These are phyloP conservation scores for Xiphydria camelus DNA, from an alignment of 2,888 invertebrate genomes.

Conservation along the genomic window DNA sequence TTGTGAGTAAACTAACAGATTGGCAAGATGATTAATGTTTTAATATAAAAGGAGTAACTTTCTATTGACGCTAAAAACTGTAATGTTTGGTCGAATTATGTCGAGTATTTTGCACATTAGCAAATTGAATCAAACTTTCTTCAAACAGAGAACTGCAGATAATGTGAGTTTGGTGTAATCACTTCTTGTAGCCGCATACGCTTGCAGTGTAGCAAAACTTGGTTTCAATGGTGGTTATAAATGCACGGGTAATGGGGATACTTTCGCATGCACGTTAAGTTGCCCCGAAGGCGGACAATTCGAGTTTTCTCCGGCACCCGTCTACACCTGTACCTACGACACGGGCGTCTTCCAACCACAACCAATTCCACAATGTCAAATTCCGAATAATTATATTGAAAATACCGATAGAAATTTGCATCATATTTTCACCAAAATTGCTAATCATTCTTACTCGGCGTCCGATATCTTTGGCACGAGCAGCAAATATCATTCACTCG, in stretches of 20 bases:
- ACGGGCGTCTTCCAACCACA: slow-evolving; percentile 69
- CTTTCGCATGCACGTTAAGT: slow-evolving; percentile 66
- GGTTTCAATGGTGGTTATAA: slow-evolving; percentile 78
- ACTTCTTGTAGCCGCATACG: slow-evolving; percentile 61
- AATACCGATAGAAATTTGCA: slow-evolving; percentile 27
- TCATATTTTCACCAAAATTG: slow-evolving; percentile 26
- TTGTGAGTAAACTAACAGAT: slow-evolving; percentile 56
- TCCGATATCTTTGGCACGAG: slow-evolving; percentile 18
- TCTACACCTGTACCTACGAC: slow-evolving; percentile 71
- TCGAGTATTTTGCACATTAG: slow-evolving; percentile 1
- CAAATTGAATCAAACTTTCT: slow-evolving; percentile 2
- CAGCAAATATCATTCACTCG: too few relatives aligned
- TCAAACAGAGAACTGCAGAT: background rate
- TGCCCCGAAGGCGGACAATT: slow-evolving; percentile 71
- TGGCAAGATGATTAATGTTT: background rate
- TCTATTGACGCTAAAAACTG: slow-evolving; percentile 1
- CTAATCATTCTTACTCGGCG: slow-evolving; percentile 35
- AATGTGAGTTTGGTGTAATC: too few relatives aligned
- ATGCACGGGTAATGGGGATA: slow-evolving; percentile 67
- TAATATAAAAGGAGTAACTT: background rate
- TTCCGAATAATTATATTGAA: slow-evolving; percentile 57
- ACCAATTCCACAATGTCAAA: slow-evolving; percentile 74
- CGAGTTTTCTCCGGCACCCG: slow-evolving; percentile 63
- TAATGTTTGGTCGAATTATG: slow-evolving; percentile 4
- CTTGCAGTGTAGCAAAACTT: slow-evolving; percentile 66